phyloP scores from a whole-genome alignment of 2,113 vertebrate species.

The Siniperca knerii region DNA sequence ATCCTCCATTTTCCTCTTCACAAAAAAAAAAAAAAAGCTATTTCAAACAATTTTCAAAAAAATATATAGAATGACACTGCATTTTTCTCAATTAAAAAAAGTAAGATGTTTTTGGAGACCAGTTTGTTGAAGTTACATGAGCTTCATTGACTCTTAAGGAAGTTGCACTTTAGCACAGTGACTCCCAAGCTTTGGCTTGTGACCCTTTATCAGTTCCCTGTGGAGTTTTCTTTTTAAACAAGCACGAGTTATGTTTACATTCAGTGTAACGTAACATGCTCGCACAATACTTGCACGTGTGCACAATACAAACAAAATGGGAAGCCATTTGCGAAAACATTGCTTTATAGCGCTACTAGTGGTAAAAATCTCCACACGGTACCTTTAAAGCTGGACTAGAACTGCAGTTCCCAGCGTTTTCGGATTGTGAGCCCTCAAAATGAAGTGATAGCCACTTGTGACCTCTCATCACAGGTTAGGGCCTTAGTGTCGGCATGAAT shows the following conservation, averaged over 20 bases:
- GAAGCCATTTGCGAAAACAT: background rate
- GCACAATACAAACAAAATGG: background rate
- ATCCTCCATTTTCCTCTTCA: no score
- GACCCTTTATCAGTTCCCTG: background rate
- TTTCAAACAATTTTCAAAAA: no score
- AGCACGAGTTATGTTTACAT: background rate
- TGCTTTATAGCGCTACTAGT: background rate
- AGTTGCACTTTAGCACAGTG: no score
- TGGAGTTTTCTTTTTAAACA: background rate
- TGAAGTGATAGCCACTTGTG: background rate
- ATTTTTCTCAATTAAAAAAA: no score
- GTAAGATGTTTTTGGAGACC: no score
- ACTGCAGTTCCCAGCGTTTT: background rate
- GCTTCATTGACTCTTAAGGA: background rate
- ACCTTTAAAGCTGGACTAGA: background rate
- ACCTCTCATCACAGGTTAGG: background rate
- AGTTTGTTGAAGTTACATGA: background rate
- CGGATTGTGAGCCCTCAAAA: background rate
- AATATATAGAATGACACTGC: no score
- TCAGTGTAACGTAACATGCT: background rate
- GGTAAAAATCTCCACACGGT: background rate
- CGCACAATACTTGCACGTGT: background rate
- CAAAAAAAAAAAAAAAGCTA: no score
- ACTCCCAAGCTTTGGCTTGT: background rate
- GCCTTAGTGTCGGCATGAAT: background rate